Conservation (phyloP, 2,888 invertebrate genomes). For the Synanthedon myopaeformis region DNA sequence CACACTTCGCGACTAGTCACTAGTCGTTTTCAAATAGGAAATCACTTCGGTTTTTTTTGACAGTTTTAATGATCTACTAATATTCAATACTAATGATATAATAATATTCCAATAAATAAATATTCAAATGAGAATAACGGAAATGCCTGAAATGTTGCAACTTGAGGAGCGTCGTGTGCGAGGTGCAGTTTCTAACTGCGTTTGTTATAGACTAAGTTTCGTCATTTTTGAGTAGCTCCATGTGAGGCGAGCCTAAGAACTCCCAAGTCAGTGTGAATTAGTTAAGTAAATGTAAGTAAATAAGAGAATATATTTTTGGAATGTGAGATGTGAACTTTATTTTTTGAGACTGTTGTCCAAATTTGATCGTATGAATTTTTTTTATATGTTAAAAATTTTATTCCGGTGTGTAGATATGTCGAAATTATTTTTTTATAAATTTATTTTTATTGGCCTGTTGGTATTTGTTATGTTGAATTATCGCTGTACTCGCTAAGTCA, state of each 20-base stretch:
- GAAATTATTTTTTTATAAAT: constrained; percentile 54
- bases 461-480: constrained; percentile 31
- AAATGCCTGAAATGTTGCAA: no score
- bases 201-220: no score
- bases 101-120: no score
- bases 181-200: no score
- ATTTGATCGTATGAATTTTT: constrained; percentile 40
- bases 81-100: no score
- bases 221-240: not conserved
- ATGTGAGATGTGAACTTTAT: constrained; percentile 39
- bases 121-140: no score
- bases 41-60: no score
- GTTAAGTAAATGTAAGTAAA: constrained; percentile 24
- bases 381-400: constrained; percentile 39
- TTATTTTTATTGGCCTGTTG: constrained; percentile 51
- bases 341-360: constrained; percentile 67
- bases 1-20: no score
- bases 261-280: not conserved
- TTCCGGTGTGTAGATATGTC: constrained; percentile 28
- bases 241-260: not conserved
- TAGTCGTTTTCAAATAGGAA: no score
- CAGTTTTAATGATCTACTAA: no score
- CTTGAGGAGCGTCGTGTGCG: no score
- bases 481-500: constrained; percentile 29
- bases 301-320: constrained; percentile 60